Evolutionary conservation across 1,140 invertebrate genomes (phyloP).

Genomic region (Galleria mellonella): DNA sequence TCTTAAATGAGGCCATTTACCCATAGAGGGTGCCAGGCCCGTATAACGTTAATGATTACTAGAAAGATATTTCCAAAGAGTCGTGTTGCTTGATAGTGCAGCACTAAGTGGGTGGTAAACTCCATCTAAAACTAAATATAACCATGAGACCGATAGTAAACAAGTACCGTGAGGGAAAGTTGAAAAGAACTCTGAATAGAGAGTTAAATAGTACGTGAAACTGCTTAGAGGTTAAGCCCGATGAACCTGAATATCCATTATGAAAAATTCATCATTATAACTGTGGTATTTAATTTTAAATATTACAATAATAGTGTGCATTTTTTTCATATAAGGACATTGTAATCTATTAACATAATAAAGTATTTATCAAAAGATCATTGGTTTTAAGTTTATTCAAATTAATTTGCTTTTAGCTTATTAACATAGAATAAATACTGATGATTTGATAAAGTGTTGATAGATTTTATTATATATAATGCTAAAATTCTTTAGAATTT

Average conservation of each 20-base stretch:
- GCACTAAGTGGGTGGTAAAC: slow-evolving; percentile 89
- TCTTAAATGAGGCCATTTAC: slow-evolving; percentile 80
- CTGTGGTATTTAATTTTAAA: no score
- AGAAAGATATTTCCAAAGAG: slow-evolving; percentile 79
- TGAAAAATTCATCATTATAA: slow-evolving; percentile 75
- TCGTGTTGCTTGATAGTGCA: slow-evolving; percentile 91
- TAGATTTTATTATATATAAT: no score
- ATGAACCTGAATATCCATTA: slow-evolving; percentile 76
- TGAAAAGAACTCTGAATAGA: slow-evolving; percentile 93
- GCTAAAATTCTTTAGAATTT: no score
- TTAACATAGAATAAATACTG: no score
- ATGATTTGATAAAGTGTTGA: no score
- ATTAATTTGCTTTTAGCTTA: no score
- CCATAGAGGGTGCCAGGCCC: slow-evolving; percentile 84
- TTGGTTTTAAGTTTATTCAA: no score
- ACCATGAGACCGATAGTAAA: slow-evolving; percentile 90
- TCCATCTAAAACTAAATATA: slow-evolving; percentile 92
- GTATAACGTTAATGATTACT: slow-evolving; percentile 73
- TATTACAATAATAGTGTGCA: no score
- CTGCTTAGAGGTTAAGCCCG: slow-evolving; percentile 82
- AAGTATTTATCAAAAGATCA: no score
- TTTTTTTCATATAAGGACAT: no score
- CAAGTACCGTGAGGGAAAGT: slow-evolving; percentile 94
- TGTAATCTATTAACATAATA: no score
- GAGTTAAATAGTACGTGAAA: slow-evolving; percentile 92